These are phyloP conservation scores for Aramus guarauna DNA, from an alignment of 2,113 vertebrate genomes.

Conservation along the genomic window DNA sequence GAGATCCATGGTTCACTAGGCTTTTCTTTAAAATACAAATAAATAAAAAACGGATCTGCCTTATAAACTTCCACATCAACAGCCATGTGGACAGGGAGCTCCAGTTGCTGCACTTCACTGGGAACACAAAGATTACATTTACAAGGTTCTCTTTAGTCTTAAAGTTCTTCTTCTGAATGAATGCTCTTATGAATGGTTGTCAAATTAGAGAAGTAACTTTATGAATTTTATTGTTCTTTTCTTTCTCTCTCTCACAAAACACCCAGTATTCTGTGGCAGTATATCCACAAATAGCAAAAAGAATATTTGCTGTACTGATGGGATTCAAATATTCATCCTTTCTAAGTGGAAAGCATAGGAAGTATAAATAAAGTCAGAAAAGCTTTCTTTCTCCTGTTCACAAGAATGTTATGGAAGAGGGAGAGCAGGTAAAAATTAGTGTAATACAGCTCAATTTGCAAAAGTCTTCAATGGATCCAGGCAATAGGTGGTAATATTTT, in stretches of 20 bases:
- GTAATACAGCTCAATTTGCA: background rate
- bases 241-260: background rate
- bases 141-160: background rate
- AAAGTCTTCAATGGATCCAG: background rate
- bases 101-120: background rate
- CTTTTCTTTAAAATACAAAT: background rate
- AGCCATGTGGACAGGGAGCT: background rate
- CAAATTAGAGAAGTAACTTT: background rate
- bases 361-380: background rate
- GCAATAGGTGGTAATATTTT: background rate
- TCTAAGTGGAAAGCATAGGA: background rate
- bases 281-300: background rate
- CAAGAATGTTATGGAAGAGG: background rate
- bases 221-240: background rate
- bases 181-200: background rate
- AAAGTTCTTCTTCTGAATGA: background rate
- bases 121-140: background rate
- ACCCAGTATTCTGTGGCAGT: background rate
- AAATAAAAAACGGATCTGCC: background rate
- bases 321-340: background rate
- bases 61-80: background rate
- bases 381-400: background rate
- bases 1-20: background rate
- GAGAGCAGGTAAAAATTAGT: background rate
- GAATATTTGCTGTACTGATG: background rate